phyloP scores from a whole-genome alignment of 2,797 vertebrate genomes.

The Lophura swinhoii region DNA sequence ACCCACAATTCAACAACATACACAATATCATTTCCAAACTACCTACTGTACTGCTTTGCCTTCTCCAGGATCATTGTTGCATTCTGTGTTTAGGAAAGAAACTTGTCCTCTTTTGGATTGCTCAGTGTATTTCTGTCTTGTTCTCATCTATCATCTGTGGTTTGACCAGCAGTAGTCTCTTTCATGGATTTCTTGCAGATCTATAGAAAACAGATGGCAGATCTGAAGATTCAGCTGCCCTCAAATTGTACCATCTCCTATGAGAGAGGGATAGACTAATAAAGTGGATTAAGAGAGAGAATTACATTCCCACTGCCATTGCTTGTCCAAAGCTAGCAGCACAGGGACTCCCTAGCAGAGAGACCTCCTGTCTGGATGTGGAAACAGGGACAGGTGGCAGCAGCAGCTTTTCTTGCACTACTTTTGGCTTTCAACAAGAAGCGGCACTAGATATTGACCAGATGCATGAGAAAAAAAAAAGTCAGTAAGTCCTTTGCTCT shows the following conservation, averaged over 20 bases:
- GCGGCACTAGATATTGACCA: not conserved
- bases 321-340: not conserved
- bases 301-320: not conserved
- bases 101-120: not conserved
- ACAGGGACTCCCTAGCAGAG: not conserved
- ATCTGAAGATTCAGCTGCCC: constrained; percentile 29
- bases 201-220: constrained; percentile 9
- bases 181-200: not conserved
- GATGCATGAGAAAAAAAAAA: not conserved
- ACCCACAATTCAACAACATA: not conserved
- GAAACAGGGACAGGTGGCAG: not conserved
- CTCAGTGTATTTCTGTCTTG: constrained; percentile 23
- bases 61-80: not conserved
- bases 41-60: not conserved
- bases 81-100: not conserved
- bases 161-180: constrained; percentile 6
- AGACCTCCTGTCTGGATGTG: not conserved
- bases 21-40: not conserved
- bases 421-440: not conserved
- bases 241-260: not conserved
- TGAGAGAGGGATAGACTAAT: not conserved
- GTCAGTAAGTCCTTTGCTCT: not conserved
- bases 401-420: not conserved
- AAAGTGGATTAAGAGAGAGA: not conserved
- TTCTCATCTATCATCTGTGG: not conserved